Evolutionary conservation across 2,113 vertebrate genomes (phyloP), one percentile per base, ranked within the genome.

Genomic region (Leucopsar rothschildi): DNA sequence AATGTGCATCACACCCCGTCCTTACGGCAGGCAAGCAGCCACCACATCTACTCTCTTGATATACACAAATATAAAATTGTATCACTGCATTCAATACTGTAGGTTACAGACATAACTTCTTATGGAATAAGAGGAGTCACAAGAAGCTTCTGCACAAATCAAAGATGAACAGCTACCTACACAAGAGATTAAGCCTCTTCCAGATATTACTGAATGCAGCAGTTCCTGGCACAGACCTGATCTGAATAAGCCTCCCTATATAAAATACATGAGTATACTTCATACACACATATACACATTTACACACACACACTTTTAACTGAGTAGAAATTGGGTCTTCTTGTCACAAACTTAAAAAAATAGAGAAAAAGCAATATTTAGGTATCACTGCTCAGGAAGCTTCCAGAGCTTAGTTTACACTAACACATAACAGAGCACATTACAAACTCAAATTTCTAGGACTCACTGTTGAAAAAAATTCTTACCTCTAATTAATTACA

Each of bases 1-100:
- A n/a, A 14, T 3, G 45, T 0, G 1, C 14, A 65, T 6, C 11
- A 1, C 27, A 19, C 15, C 25, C 19, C 1, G 0, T 42, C 52
- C 56, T 59, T 19, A 31, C 2, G 39, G 29, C 33, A 86, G 16
- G 28, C 39, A 75, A 77, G 42, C 13, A 50, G 20, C 28, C 13
- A 50, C 11, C 20, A 42, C 29, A 56, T 35, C 29, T 8, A 12
- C 17, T 33, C 27, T 37, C 33, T 18, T 20, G 27, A 40, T 3
- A 47, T 5, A 8, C 5, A 10, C 4, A 2, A 35, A 37, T 8
- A 10, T 1, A 40, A 14, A 89, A 79, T 12, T 27, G 11, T 18
- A 68, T 15, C 8, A 37, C 28, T 65, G 45, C 39, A 59, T 17
- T n/a, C 12, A 53, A 23, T 15, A 57, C 0, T 33, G 13, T n/a